Conservation (phyloP, 2,113 vertebrate genomes). For the Herpailurus yagouaroundi region DNA sequence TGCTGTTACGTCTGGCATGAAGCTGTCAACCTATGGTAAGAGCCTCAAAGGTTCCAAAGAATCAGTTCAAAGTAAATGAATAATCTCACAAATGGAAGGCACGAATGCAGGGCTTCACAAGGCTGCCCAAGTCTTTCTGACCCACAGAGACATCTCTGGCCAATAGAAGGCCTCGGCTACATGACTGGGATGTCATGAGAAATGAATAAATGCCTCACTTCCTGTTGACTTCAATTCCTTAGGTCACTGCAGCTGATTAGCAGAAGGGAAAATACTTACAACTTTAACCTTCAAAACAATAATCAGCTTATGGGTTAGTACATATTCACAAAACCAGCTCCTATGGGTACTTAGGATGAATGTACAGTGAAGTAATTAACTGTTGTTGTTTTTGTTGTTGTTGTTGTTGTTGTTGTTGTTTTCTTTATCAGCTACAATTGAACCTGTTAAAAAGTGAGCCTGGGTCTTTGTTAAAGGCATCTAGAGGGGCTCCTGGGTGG, state of each 20-base stretch:
- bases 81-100: neutral
- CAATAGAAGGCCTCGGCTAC: neutral
- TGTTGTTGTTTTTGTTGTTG: neutral
- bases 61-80: neutral
- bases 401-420: neutral
- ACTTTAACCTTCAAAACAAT: constrained; percentile 22
- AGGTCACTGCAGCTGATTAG: neutral
- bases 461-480: constrained; percentile 24
- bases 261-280: neutral
- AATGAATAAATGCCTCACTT: constrained; percentile 37
- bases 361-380: neutral
- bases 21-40: neutral
- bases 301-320: neutral
- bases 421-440: neutral
- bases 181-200: neutral
- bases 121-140: neutral
- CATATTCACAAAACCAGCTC: neutral
- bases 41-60: neutral
- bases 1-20: neutral
- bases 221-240: constrained; percentile 16
- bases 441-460: neutral
- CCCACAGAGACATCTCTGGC: neutral
- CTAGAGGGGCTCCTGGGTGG: neutral
- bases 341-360: neutral
- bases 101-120: neutral